phyloP scores from a whole-genome alignment of 2,113 vertebrate genomes.

The Axis porcinus region DNA sequence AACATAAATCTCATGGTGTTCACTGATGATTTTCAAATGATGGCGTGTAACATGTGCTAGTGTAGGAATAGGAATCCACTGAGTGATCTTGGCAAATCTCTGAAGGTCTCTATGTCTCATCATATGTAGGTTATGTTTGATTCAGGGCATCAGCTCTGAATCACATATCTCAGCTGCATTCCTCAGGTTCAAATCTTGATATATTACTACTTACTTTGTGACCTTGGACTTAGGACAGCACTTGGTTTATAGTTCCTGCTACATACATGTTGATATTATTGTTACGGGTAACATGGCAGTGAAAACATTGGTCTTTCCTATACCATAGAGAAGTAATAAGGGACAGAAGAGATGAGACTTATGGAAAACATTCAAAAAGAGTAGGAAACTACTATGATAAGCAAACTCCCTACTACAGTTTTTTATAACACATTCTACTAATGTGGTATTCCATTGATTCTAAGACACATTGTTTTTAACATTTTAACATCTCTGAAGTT shows the following conservation, averaged over 20 bases:
- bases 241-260: neutral
- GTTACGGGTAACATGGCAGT: neutral
- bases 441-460: neutral
- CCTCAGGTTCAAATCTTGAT: neutral
- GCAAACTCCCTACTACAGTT: neutral
- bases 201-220: neutral
- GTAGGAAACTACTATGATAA: neutral
- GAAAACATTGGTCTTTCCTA: neutral
- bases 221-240: neutral
- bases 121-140: neutral
- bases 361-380: neutral
- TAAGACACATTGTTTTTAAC: neutral
- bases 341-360: neutral
- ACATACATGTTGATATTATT: neutral
- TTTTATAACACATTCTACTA: neutral
- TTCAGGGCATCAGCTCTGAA: neutral
- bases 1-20: neutral
- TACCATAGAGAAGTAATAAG: neutral
- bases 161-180: neutral
- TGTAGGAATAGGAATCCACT: neutral
- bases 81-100: neutral
- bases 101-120: neutral
- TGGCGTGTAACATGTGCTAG: rapidly evolving
- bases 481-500: slow-evolving; percentile 10
- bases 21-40: neutral